A percentile compares a stretch with the other conserved stretches of the same genome.
phyloP scores from a whole-genome alignment of 2,113 vertebrate species.

The Myocastor coypus region DNA sequence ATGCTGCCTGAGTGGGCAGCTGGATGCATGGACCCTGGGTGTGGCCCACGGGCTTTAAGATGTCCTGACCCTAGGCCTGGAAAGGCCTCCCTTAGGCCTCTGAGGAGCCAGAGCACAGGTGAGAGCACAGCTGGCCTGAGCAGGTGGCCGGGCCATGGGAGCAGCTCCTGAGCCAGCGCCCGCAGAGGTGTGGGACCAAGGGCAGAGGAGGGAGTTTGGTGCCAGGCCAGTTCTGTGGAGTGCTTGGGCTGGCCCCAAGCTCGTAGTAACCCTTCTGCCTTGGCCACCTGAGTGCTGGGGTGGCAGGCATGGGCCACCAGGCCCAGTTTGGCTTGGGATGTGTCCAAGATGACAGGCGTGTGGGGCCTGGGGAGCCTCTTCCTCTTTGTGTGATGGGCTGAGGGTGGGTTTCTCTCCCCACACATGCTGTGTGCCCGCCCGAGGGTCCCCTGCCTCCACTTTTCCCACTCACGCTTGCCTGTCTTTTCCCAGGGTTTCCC shows the following conservation, averaged over 20 bases:
- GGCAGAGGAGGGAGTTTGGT: too few relatives aligned
- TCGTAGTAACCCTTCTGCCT: background rate
- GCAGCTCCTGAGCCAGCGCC: too few relatives aligned
- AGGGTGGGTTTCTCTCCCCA: background rate
- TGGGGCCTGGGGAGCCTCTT: background rate
- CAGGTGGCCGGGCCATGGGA: fast-evolving
- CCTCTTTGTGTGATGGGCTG: fast-evolving
- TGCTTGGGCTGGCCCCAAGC: background rate
- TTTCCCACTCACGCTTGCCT: fast-evolving
- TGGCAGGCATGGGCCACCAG: background rate
- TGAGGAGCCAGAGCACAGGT: fast-evolving
- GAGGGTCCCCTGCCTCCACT: background rate
- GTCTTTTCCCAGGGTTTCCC: background rate
- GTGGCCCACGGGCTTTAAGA: fast-evolving
- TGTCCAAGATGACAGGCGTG: fast-evolving
- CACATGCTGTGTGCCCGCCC: fast-evolving
- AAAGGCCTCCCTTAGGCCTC: fast-evolving
- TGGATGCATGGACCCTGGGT: too few relatives aligned
- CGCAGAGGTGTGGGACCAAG: background rate
- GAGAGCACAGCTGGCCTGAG: too few relatives aligned
- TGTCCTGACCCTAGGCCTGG: fast-evolving
- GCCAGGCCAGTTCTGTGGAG: fast-evolving
- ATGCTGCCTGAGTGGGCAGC: fast-evolving
- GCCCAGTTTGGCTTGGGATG: background rate
- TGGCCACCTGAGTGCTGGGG: background rate